Conservation (phyloP, 2,113 vertebrate species). For the Sterna hirundo region DNA sequence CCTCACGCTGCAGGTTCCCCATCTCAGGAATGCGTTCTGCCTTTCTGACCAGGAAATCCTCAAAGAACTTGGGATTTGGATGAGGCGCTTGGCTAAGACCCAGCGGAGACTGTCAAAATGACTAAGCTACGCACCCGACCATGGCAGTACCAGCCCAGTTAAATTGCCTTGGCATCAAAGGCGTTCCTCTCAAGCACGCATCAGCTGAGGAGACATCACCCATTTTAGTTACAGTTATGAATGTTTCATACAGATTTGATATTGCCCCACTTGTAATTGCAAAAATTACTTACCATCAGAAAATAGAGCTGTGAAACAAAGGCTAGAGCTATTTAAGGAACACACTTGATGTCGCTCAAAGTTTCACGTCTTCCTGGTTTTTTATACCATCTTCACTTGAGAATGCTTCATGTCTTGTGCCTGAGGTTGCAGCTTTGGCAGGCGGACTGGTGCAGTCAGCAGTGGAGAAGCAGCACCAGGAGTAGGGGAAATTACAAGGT, state of each 20-base stretch:
- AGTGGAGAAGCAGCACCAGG: neutral
- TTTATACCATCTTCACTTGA: neutral
- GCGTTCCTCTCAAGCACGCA: neutral
- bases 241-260: slow-evolving; percentile 36
- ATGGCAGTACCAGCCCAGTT: neutral
- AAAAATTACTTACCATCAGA: neutral
- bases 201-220: neutral
- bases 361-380: neutral
- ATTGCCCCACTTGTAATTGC: neutral
- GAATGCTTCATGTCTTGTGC: neutral
- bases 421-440: neutral
- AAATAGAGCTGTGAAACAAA: slow-evolving; percentile 5
- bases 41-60: neutral
- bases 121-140: neutral
- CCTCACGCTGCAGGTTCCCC: neutral
- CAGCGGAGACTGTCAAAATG: neutral
- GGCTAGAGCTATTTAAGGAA: neutral
- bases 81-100: neutral
- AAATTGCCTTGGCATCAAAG: slow-evolving; percentile 22
- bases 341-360: neutral
- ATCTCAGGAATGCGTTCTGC: neutral
- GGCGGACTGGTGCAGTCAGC: neutral
- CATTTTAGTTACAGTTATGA: slow-evolving; percentile 34
- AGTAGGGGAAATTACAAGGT: neutral
- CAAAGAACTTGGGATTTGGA: neutral